These are phyloP conservation scores for Ophioninae sp. DNA, from an alignment of 2,888 invertebrate species.

Conservation along the genomic window DNA sequence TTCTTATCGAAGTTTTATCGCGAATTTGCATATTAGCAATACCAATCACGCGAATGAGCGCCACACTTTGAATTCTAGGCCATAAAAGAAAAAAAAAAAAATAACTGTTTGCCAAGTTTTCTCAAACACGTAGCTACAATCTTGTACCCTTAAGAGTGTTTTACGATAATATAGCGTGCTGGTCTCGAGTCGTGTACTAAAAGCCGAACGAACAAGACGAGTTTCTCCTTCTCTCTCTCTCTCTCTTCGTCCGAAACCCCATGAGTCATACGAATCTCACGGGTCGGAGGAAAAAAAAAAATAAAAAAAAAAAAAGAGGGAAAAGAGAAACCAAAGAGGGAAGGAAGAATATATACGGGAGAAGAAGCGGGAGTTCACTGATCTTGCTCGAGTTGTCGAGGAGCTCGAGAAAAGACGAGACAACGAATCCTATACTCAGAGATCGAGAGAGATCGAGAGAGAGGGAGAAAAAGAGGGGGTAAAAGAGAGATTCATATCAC, in stretches of 20 bases:
- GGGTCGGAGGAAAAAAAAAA: constrained; percentile 27
- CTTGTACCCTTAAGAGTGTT: constrained; percentile 2
- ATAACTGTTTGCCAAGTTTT: background rate
- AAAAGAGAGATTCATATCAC: constrained; percentile 16
- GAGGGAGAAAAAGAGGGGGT: background rate
- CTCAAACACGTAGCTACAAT: constrained; percentile 3
- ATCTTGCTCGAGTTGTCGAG: constrained; percentile 29
- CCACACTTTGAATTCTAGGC: background rate
- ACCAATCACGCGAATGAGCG: background rate
- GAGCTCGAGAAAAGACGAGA: background rate
- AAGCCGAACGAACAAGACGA: constrained; percentile 46
- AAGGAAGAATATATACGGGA: constrained; percentile 17
- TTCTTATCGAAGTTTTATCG: too few relatives aligned
- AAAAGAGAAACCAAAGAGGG: too few relatives aligned
- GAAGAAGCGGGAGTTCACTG: constrained; percentile 47
- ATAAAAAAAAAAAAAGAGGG: background rate
- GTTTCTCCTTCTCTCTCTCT: constrained; percentile 27
- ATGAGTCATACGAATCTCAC: constrained; percentile 49
- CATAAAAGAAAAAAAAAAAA: background rate
- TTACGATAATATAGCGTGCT: constrained; percentile 34
- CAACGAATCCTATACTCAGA: constrained; percentile 24
- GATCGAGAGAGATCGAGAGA: constrained; percentile 28
- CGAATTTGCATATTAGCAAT: background rate
- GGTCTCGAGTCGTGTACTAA: constrained; percentile 42
- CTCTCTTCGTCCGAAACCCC: constrained; percentile 1